Conservation (phyloP, 1,140 invertebrate species). For the Brachionus sp. region DNA sequence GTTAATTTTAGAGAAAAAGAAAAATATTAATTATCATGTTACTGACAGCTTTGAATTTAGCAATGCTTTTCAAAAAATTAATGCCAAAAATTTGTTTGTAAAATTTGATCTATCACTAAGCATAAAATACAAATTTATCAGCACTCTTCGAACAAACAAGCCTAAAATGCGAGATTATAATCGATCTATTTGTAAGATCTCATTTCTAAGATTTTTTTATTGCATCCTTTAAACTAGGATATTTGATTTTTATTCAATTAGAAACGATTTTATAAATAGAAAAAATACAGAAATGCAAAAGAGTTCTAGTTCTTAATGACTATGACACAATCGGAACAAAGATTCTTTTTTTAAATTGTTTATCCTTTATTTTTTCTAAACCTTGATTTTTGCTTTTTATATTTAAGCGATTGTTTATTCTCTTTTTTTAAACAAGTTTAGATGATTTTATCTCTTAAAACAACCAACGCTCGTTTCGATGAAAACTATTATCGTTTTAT, state of each 20-base stretch:
- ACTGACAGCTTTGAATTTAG: constrained; percentile 19
- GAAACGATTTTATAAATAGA: neutral
- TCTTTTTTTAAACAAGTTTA: neutral
- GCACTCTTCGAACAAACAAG: constrained; percentile 1
- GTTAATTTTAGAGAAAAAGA: neutral
- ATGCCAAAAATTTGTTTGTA: constrained; percentile 39
- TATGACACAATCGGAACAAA: constrained; percentile 5
- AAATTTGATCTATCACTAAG: constrained; percentile 21
- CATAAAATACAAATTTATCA: constrained; percentile 30
- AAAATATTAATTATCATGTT: constrained; percentile 13
- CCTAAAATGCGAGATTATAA: neutral
- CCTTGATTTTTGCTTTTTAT: neutral
- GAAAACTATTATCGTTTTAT: neutral
- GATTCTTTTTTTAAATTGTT: neutral
- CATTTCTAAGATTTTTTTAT: neutral
- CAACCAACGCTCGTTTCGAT: neutral
- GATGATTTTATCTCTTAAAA: neutral
- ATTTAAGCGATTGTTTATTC: neutral
- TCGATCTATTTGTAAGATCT: constrained; percentile 10
- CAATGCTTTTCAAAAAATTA: constrained; percentile 4
- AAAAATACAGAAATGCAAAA: neutral
- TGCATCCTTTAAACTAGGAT: neutral
- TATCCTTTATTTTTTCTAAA: neutral
- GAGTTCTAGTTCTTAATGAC: neutral
- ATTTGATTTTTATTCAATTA: neutral